phyloP scores from a whole-genome alignment of 2,888 invertebrate species.

The Danaus chrysippus region DNA sequence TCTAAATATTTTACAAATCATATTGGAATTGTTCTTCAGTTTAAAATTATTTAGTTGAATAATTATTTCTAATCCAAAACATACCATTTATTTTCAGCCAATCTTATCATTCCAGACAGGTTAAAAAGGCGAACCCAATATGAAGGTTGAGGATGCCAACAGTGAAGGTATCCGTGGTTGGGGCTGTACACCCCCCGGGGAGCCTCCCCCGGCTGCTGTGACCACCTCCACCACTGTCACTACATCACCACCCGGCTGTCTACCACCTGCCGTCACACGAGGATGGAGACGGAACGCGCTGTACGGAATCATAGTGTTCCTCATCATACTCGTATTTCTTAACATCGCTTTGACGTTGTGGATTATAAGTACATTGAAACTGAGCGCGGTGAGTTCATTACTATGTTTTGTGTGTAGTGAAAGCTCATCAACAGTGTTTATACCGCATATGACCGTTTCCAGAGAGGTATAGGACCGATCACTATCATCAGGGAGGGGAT shows the following conservation, averaged over 20 bases:
- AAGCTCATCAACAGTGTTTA: not conserved
- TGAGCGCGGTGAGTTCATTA: slow-evolving; percentile 87
- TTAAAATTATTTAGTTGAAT: too few relatives aligned
- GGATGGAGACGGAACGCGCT: slow-evolving; percentile 97
- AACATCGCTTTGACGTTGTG: slow-evolving; percentile 97
- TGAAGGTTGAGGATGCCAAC: slow-evolving; percentile 41
- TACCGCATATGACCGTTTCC: slow-evolving; percentile 28
- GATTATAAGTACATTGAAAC: slow-evolving; percentile 96
- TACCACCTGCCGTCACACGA: slow-evolving; percentile 48
- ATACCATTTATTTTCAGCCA: slow-evolving; percentile 9
- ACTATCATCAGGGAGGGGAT: slow-evolving; percentile 88
- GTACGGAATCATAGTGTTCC: slow-evolving; percentile 89
- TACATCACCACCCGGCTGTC: slow-evolving; percentile 41
- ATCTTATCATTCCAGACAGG: not conserved
- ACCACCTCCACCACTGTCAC: slow-evolving; percentile 32
- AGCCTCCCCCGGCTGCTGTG: slow-evolving; percentile 49
- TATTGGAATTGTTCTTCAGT: too few relatives aligned
- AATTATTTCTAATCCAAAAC: too few relatives aligned
- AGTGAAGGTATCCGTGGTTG: slow-evolving; percentile 58
- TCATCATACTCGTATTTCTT: slow-evolving; percentile 92
- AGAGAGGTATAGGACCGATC: slow-evolving; percentile 92
- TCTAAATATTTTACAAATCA: too few relatives aligned
- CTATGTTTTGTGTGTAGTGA: slow-evolving; percentile 1
- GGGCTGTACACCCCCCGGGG: slow-evolving; percentile 68
- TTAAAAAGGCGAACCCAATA: slow-evolving; percentile 11